Conservation (phyloP, 2,797 vertebrate genomes). For the Platalea minor region DNA sequence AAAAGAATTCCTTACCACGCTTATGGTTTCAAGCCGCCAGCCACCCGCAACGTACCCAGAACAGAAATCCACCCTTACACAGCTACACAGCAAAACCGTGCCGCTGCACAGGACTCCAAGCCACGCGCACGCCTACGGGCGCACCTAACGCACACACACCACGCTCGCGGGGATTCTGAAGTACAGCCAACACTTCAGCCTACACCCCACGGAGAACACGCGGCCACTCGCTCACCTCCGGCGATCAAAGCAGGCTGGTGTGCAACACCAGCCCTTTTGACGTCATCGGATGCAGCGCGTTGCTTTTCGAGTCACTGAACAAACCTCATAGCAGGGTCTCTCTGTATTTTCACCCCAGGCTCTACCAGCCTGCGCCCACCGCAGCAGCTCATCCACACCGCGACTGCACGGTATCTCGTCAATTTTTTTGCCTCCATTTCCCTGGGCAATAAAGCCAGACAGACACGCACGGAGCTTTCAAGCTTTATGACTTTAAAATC, state of each 20-base stretch:
- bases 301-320: neutral
- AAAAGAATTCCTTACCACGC: neutral
- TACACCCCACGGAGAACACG: neutral
- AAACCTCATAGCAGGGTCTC: neutral
- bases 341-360: neutral
- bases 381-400: rapidly evolving
- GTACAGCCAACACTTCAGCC: neutral
- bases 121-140: neutral
- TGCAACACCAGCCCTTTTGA: neutral
- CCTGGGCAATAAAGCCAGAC: neutral
- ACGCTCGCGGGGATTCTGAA: rapidly evolving
- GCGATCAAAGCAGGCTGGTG: neutral
- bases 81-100: neutral
- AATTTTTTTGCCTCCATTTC: rapidly evolving
- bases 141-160: too few relatives aligned
- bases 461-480: neutral
- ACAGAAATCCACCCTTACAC: neutral
- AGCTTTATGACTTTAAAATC: neutral
- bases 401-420: rapidly evolving
- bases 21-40: neutral
- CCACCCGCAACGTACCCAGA: neutral
- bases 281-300: neutral
- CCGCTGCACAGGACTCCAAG: neutral
- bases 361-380: neutral
- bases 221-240: neutral